Evolutionary conservation across 2,113 vertebrate species (phyloP), one percentile per base, ranked within the genome.

Genomic region (Cheilinus undulatus): DNA sequence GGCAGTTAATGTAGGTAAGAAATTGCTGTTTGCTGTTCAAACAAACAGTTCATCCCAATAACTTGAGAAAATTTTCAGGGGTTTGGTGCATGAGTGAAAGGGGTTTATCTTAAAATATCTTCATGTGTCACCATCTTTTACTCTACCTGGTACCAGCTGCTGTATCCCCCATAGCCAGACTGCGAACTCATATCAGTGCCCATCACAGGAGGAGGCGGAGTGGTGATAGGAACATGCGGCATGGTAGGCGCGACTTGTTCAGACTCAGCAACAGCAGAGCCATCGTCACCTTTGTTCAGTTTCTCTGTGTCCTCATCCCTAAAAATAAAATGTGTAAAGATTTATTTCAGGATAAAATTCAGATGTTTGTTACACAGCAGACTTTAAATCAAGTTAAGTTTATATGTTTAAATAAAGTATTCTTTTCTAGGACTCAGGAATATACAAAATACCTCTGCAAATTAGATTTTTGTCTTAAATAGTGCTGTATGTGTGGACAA

Each of bases 141-240:
- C 3, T 43, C 23, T 72, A 95, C 95, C 95, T 95, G 95, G 74
- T 94, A 94, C 94, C 94, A 95, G 83, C 70, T 93, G 70, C 83
- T 58, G 77, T 95, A 95, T 28, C 58, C 88, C 19, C 91, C 93
- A 2, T 93, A 91, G 1, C 77, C 80, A 0, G 80, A 30, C 62
- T 91, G 75, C 15, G 77, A 34, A 14, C 69, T 92, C 66, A 74
- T 64, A 66, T 95, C 94, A 0, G 81, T 26, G 4, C 86, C 91
- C 85, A 93, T 86, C 69, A 92, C 74, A 2, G 92, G 78, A 17
- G 93, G 92, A 27, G 93, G 91, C 19, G 86, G 89, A 0, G 89
- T 86, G 2, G 90, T 89, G 57, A 92, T 91, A 50, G 92, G 87
- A 38, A 90, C 86, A 0, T 91, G 86, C 0, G 89, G 84, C 76